phyloP scores from a whole-genome alignment of 2,113 vertebrate genomes.

The Ceuthmochares aereus region DNA sequence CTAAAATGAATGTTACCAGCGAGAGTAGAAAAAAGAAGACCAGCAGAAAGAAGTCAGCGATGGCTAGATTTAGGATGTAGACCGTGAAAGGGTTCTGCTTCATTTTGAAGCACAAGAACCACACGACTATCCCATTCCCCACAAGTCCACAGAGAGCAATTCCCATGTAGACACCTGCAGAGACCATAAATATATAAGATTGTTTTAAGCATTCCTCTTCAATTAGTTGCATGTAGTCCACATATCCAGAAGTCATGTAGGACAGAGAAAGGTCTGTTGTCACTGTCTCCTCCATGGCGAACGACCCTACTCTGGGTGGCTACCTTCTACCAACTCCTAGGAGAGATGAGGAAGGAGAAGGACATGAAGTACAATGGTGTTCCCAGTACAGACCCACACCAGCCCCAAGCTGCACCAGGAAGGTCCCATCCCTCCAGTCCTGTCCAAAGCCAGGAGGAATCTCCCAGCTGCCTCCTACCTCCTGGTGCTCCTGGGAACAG shows the following conservation, averaged over 20 bases:
- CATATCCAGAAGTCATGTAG: rapidly evolving
- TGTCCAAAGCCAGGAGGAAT: background rate
- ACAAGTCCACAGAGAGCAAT: conserved; percentile 27
- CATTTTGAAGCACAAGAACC: conserved; percentile 59
- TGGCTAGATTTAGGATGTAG: conserved; percentile 69
- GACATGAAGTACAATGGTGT: rapidly evolving
- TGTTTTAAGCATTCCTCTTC: rapidly evolving
- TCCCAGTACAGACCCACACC: rapidly evolving
- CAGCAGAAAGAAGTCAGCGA: conserved; percentile 37
- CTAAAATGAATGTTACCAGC: rapidly evolving
- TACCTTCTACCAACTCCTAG: background rate
- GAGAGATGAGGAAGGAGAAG: background rate
- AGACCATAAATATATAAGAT: rapidly evolving
- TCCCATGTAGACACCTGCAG: background rate
- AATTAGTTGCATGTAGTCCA: rapidly evolving
- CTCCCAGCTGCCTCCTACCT: background rate
- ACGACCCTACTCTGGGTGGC: background rate
- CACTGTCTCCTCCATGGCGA: background rate
- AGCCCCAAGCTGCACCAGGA: background rate
- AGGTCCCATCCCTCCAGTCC: background rate
- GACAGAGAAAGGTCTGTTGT: background rate
- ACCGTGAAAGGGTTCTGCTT: conserved; percentile 60
- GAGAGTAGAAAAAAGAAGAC: background rate
- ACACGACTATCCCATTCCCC: conserved; percentile 66
- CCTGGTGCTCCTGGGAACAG: background rate